These are phyloP conservation scores for Leistus spinibarbis DNA, from an alignment of 2,888 invertebrate species.

Conservation along the genomic window DNA sequence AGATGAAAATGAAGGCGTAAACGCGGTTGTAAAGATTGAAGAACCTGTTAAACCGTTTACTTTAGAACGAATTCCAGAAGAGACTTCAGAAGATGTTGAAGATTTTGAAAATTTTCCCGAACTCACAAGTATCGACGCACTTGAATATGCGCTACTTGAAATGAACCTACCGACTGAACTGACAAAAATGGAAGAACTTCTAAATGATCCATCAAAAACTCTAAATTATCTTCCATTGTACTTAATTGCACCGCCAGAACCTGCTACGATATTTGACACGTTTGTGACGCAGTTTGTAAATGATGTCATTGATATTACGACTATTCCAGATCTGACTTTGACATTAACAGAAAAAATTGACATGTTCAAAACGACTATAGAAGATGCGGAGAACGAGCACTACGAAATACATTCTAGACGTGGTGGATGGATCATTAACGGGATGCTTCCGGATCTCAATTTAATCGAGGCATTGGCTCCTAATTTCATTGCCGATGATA, in stretches of 20 bases:
- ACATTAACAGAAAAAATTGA: constrained; percentile 58
- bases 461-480: constrained; percentile 59
- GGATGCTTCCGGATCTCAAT: constrained; percentile 60
- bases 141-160: neutral
- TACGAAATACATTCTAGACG: constrained; percentile 50
- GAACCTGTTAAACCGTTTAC: neutral
- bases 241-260: constrained; percentile 48
- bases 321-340: constrained; percentile 56
- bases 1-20: neutral
- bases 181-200: constrained; percentile 44
- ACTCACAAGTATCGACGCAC: neutral
- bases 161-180: neutral
- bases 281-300: constrained; percentile 60
- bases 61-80: neutral
- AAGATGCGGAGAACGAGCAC: constrained; percentile 54
- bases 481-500: constrained; percentile 62
- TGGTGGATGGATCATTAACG: constrained; percentile 68
- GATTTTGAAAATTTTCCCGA: neutral
- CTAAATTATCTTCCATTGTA: constrained; percentile 56
- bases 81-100: neutral
- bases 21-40: neutral
- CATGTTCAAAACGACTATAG: constrained; percentile 55
- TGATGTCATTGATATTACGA: constrained; percentile 56
- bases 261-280: constrained; percentile 54
- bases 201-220: constrained; percentile 48